Evolutionary conservation across 2,888 invertebrate genomes (phyloP).

Genomic region (Latrodectus elegans): DNA sequence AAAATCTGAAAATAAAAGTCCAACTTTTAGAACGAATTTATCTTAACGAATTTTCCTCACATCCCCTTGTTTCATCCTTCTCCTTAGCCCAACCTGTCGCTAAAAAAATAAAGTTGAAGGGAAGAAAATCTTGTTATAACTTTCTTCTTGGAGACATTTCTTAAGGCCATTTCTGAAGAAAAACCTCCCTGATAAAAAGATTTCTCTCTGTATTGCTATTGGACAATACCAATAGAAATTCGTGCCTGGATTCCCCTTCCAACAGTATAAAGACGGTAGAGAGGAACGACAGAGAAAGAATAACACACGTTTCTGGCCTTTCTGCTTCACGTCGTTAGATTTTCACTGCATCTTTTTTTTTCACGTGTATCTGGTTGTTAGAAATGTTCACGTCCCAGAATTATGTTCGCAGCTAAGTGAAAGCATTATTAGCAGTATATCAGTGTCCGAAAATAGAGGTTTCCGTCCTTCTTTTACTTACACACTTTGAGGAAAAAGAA

Average conservation of each 20-base stretch:
- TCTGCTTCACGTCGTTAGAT: conserved; percentile 6
- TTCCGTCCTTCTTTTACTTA: neutral
- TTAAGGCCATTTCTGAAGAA: conserved; percentile 26
- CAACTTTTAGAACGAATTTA: conserved; percentile 28
- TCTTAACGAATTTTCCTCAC: conserved; percentile 59
- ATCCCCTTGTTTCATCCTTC: conserved; percentile 13
- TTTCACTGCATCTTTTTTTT: conserved; percentile 5
- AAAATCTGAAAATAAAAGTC: neutral
- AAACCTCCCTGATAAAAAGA: conserved; percentile 31
- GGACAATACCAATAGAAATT: conserved; percentile 13
- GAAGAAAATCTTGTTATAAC: conserved; percentile 58
- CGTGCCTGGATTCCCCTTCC: conserved; percentile 30
- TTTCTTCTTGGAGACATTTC: conserved; percentile 50
- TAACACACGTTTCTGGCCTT: conserved; percentile 15
- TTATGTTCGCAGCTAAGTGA: conserved; percentile 50
- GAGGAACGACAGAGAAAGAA: conserved; percentile 1
- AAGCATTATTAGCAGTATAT: conserved; percentile 45
- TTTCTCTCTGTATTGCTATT: conserved; percentile 14
- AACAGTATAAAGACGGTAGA: conserved; percentile 32
- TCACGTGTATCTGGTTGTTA: conserved; percentile 2
- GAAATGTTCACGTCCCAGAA: conserved; percentile 32
- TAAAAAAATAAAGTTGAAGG: neutral
- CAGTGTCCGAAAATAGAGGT: conserved; percentile 13
- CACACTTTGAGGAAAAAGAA: conserved; percentile 1
- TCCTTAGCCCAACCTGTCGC: conserved; percentile 2